Evolutionary conservation across 2,797 vertebrate species (phyloP), one percentile per base, ranked within the genome.

Genomic region (Chiropotes sagulatus): DNA sequence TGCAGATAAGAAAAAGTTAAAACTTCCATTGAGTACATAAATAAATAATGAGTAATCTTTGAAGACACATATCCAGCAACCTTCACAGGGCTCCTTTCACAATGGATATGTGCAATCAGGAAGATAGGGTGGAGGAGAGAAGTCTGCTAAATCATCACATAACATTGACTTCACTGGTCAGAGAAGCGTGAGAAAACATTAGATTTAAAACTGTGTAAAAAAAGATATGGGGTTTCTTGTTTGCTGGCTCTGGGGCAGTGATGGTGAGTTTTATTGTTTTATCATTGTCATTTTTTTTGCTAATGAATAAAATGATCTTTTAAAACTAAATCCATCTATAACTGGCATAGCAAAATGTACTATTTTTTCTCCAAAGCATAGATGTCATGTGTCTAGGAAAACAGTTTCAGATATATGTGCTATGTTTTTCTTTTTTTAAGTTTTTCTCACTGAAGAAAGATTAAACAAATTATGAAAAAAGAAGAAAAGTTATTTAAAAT

Each of bases 381-480:
- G 9, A 3, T 36, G 28, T 76, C 64, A 58, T 64, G 58, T 41
- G 78, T 82, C 82, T 78, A 82, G 73, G 20, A 4, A 92, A 80
- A 84, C 26, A 39, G 80, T 88, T 88, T 44, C 81, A 90, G 57
- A 39, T 86, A 64, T 2, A 30, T 80, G 54, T 70, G 44, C 13
- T 75, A 26, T 80, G 17, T 75, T 79, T 22, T 41, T 41, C 39
- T 41, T 41, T 41, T 41, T 41, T n/a, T 61, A 90, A 36, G 39
- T 73, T 96, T 50, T 96, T 96, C 48, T 83, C 86, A 48, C 3
- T 41, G 5, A 75, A 84, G 70, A 92, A 92, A 93, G 13, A 33
- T 85, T 80, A 87, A 88, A 81, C 70, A 76, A 76, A 73, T 36
- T 36, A 36, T 5, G 26, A 20, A 8, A 54, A 54, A 54, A 22